Evolutionary conservation across 2,888 invertebrate species (phyloP), one percentile per base, ranked within the genome.

Genomic region (Sarcophaga carnaria): DNA sequence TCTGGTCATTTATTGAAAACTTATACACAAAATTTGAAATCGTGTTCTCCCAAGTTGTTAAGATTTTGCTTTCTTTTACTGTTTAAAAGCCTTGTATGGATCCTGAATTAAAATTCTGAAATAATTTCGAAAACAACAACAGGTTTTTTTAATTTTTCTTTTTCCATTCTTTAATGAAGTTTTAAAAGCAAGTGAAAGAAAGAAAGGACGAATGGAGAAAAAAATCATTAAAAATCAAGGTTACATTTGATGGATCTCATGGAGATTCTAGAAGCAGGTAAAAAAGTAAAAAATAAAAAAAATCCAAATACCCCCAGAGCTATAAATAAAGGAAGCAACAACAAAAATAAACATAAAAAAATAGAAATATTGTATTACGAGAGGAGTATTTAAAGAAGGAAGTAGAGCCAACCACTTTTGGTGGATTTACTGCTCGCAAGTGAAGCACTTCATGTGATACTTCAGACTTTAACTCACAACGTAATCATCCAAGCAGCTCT

Each of bases 381-480:
- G 37, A 37, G 37, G 37, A 37, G 37, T 37, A 37, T 37, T 37
- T 37, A 37, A 79, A 80, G 37, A 45, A 76, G 84, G 84, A 84
- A 84, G 84, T 80, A 64, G 75, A 71, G 84, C 80, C 84, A 84
- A 80, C 70, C 84, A 80, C 84, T 80, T 84, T 69, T 37, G 69
- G 25, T 71, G 37, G 67, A 27, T 76, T 84, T 84, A 71, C 80
- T 80, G 80, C 71, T 84, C 76, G 84, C 75, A 84, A 84, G 80
- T 76, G 70, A 84, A 84, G 84, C 75, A 84, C 84, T 84, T 84
- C 75, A 80, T 84, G 66, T 70, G 72, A 80, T 84, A 84, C 87
- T 87, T 87, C 87, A 87, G 87, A 87, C 83, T 87, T 79, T 54
- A 66, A 78, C 78, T 84, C 83, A 78, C 80, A 84, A 81, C 80